A percentile compares a stretch with the other conserved stretches of the same genome.
These are phyloP conservation scores for Betta splendens DNA, from an alignment of 2,797 vertebrate genomes.

Conservation along the genomic window DNA sequence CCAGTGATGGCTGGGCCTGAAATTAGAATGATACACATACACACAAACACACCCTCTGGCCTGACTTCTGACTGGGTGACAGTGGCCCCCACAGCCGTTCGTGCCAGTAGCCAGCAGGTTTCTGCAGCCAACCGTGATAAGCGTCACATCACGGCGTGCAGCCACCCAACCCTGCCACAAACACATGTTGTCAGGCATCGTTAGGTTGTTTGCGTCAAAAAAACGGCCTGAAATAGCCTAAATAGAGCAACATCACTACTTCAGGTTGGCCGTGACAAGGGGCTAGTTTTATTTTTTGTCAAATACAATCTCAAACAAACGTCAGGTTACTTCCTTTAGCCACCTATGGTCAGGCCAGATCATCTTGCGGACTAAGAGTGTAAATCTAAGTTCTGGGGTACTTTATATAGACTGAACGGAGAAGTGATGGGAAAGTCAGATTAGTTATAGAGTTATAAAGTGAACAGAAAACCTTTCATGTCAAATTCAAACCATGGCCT, in stretches of 20 bases:
- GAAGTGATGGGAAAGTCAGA: too few relatives aligned
- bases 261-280: constrained; percentile 33
- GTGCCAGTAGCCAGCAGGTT: constrained; percentile 63
- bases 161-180: constrained; percentile 49
- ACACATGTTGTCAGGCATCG: constrained; percentile 74
- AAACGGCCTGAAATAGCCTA: constrained; percentile 60
- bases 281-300: background rate
- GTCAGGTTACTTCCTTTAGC: constrained; percentile 4
- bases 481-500: too few relatives aligned
- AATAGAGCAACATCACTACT: constrained; percentile 20
- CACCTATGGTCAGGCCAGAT: background rate
- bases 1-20: constrained; percentile 38
- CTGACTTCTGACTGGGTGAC: constrained; percentile 68
- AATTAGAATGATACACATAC: constrained; percentile 43
- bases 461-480: too few relatives aligned
- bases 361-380: too few relatives aligned
- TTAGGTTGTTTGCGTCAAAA: constrained; percentile 66
- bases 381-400: too few relatives aligned
- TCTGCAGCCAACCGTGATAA: constrained; percentile 72
- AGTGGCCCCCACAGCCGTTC: constrained; percentile 52
- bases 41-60: constrained; percentile 50
- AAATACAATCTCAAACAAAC: background rate
- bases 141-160: constrained; percentile 71
- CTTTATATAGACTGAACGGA: too few relatives aligned
- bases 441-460: too few relatives aligned